Base-by-base conservation (phyloP, 2,797 vertebrate species). In the Sebastiscus tertius region DNA sequence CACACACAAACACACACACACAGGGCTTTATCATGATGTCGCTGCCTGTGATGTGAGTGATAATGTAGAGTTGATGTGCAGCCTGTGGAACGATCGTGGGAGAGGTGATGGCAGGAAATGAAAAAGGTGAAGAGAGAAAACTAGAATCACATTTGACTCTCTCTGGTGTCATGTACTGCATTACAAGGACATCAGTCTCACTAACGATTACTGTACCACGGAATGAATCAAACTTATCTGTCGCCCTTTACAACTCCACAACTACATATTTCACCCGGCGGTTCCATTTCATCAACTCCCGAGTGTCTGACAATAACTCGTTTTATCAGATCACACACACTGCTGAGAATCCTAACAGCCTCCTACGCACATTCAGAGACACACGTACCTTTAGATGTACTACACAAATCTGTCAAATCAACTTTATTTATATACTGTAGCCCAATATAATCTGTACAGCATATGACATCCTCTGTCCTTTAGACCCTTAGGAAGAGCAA, bases 11-110 rank as follows among this genome's bases (percentile, higher is more conserved):
- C 10, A 62, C 71, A 64, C 72, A 76, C 62, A 77, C 54, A 63
- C 46, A 34, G 36, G 49, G 22, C 54, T 69, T 80, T 22, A 80
- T 81, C 71, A 79, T 81, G 29, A 6, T 1, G 26, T 20, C 2
- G 33, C 26, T 65, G 64, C 72, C 76, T 87, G 79, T 85, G 74
- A 87, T 86, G 62, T 84, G 80, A 85, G 68, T 26, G 74, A 81
- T 67, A 64, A 64, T 36, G 65, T 10, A 7, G 71, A 42, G 67
- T 26, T 27, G 58, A 65, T 69, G 61, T 64, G 77, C 56, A 34
- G 68, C 61, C 61, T 54, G 79, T 20, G 71, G 54, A 70, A 26
- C 11, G 67, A 82, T 72, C 68, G 62, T 91, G 80, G 83, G 86
- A 90, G 80, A 87, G 77, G 82, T 82, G 79, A 82, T 7, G 52